Percentiles rank a stretch among this genome's conserved stretches.
phyloP scores from a whole-genome alignment of 2,797 vertebrate species.

The Esox lucius region DNA sequence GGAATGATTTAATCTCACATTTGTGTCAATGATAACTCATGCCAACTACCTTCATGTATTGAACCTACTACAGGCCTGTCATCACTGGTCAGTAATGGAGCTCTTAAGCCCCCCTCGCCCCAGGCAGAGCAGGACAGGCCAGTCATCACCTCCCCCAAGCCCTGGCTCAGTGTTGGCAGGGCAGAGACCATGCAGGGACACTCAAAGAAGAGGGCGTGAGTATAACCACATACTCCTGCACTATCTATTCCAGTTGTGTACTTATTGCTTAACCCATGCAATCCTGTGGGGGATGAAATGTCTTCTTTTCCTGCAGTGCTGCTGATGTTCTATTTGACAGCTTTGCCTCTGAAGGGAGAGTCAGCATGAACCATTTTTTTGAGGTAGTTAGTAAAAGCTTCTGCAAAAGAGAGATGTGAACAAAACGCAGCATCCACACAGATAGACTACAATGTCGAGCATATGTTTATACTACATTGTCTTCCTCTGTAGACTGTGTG shows the following conservation, averaged over 20 bases:
- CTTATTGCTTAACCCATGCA: not conserved
- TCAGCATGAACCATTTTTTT: slow-evolving; percentile 64
- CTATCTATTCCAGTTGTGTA: not conserved
- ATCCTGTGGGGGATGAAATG: not conserved
- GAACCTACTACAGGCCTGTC: slow-evolving; percentile 33
- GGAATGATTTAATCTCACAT: not conserved
- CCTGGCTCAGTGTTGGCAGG: slow-evolving; percentile 51
- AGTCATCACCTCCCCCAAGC: slow-evolving; percentile 22
- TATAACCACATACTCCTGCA: slow-evolving; percentile 4
- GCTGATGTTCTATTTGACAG: slow-evolving; percentile 72
- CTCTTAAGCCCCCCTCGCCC: slow-evolving; percentile 49
- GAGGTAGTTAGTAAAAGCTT: slow-evolving; percentile 55
- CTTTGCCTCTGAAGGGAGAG: slow-evolving; percentile 61
- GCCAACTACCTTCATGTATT: not conserved
- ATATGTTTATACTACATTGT: slow-evolving; percentile 12
- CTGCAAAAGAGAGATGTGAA: not conserved
- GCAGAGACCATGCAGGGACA: slow-evolving; percentile 50
- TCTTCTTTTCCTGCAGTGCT: slow-evolving; percentile 51
- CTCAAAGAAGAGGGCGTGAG: slow-evolving; percentile 64
- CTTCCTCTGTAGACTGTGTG: slow-evolving; percentile 61
- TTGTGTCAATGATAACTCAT: not conserved
- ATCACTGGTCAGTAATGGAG: slow-evolving; percentile 45
- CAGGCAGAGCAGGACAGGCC: slow-evolving; percentile 51
- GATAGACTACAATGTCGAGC: not conserved
- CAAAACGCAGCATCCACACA: not conserved